These are phyloP conservation scores for Tortrix viridana DNA, from an alignment of 2,888 invertebrate species.

Conservation along the genomic window DNA sequence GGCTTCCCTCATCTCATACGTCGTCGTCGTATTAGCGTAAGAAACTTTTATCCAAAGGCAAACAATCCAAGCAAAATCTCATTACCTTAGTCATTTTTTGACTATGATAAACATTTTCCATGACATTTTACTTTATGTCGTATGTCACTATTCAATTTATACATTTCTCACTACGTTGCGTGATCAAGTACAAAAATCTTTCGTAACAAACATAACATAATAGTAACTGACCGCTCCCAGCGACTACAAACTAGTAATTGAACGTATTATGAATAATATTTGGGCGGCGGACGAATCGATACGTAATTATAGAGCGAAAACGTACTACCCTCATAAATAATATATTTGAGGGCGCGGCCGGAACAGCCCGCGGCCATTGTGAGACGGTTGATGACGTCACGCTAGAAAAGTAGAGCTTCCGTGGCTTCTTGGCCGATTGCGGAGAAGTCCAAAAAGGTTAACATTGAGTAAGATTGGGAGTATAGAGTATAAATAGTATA, in stretches of 20 bases:
- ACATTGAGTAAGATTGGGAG: too few relatives aligned
- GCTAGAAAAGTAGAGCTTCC: constrained; percentile 18
- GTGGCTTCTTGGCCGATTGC: not conserved
- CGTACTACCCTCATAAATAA: constrained; percentile 80
- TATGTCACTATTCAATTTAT: too few relatives aligned
- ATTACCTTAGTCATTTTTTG: too few relatives aligned
- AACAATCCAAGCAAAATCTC: too few relatives aligned
- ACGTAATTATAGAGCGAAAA: constrained; percentile 82
- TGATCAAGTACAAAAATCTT: constrained; percentile 24
- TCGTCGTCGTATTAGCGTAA: too few relatives aligned
- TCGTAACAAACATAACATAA: constrained; percentile 19
- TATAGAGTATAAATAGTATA: too few relatives aligned
- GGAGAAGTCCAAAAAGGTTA: too few relatives aligned
- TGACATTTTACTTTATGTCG: too few relatives aligned
- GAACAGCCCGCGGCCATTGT: constrained; percentile 68
- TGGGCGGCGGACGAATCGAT: constrained; percentile 80
- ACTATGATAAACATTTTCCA: too few relatives aligned
- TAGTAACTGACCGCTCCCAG: constrained; percentile 41
- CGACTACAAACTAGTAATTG: constrained; percentile 64
- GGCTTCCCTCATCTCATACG: too few relatives aligned
- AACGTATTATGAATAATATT: constrained; percentile 77
- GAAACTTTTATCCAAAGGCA: too few relatives aligned
- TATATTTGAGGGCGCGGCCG: constrained; percentile 79
- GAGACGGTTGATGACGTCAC: constrained; percentile 58
- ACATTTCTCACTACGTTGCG: too few relatives aligned